phyloP scores from a whole-genome alignment of 2,113 vertebrate species.

The Cebus imitator region DNA sequence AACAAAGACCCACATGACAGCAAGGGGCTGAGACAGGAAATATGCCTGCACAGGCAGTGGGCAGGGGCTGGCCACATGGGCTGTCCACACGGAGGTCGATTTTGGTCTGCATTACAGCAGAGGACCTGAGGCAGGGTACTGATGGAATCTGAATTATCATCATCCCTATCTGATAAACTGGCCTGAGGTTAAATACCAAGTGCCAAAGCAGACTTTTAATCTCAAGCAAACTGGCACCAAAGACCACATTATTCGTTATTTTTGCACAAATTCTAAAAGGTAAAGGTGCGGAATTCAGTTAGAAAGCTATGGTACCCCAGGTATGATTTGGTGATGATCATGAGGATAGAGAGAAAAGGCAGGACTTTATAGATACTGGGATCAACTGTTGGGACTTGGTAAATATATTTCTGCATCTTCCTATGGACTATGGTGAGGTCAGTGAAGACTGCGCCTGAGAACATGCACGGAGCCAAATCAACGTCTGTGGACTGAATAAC shows the following conservation, averaged over 20 bases:
- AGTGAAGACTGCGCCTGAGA: fast-evolving
- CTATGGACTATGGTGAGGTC: fast-evolving
- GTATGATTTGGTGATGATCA: fast-evolving
- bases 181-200: too few relatives aligned
- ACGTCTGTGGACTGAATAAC: neutral
- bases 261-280: neutral
- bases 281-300: fast-evolving
- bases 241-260: too few relatives aligned
- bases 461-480: fast-evolving
- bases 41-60: neutral
- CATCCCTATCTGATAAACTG: fast-evolving
- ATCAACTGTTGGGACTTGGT: neutral
- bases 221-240: neutral
- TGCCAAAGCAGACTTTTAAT: too few relatives aligned
- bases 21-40: fast-evolving
- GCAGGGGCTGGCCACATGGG: fast-evolving
- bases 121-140: fast-evolving
- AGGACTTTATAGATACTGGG: fast-evolving
- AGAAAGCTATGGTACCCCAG: neutral
- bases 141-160: neutral
- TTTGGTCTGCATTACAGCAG: neutral
- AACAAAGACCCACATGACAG: too few relatives aligned
- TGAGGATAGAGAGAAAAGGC: fast-evolving
- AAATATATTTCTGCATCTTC: neutral
- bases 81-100: fast-evolving